These are phyloP conservation scores for Diceros bicornis DNA, from an alignment of 2,797 vertebrate genomes.

Conservation along the genomic window DNA sequence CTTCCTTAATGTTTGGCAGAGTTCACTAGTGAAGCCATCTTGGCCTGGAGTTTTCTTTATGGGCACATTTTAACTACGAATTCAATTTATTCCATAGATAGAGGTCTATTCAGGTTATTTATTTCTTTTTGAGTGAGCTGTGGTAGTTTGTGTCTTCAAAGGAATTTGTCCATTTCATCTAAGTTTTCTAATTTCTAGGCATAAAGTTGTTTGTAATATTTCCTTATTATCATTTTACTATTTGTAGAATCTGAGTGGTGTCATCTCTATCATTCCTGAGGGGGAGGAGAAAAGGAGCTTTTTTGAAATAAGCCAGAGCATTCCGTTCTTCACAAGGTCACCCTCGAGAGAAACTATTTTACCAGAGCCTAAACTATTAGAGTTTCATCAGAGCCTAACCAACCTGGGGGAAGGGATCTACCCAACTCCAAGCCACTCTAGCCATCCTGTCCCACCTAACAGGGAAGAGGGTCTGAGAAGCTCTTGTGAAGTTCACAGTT, in stretches of 20 bases:
- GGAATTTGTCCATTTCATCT: background rate
- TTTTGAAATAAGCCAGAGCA: background rate
- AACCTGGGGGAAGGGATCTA: background rate
- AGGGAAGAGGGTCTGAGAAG: background rate
- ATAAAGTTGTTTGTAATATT: background rate
- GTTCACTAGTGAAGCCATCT: background rate
- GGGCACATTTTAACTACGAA: background rate
- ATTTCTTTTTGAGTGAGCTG: background rate
- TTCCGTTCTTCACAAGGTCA: background rate
- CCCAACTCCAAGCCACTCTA: background rate
- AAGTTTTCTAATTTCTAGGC: background rate
- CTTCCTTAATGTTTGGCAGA: background rate
- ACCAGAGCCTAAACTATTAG: background rate
- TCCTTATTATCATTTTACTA: conserved; percentile 15
- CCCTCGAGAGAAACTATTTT: background rate
- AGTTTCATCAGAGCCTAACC: background rate
- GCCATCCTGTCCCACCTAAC: background rate
- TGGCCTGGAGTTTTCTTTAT: background rate
- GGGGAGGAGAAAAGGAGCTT: background rate
- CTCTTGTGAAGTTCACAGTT: background rate
- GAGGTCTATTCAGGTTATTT: background rate
- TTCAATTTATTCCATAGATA: background rate
- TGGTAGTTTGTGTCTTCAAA: background rate
- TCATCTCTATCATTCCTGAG: background rate
- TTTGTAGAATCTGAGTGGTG: background rate